A percentile compares a stretch with the other conserved stretches of the same genome.
phyloP scores from a whole-genome alignment of 1,140 invertebrate genomes.

The Drosophila eugracilis region DNA sequence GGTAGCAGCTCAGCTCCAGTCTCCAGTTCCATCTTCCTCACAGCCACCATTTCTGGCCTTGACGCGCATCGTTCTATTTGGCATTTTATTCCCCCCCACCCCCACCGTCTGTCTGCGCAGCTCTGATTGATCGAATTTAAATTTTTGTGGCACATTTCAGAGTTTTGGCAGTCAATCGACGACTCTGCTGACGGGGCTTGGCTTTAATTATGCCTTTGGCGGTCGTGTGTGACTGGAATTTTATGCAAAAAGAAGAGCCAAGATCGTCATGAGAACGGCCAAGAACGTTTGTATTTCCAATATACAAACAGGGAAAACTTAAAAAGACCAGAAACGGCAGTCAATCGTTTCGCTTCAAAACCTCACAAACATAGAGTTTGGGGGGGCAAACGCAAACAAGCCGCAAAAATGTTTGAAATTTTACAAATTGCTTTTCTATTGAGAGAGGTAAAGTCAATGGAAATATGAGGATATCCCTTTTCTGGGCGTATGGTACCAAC shows the following conservation, averaged over 20 bases:
- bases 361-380: constrained; percentile 12
- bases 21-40: constrained; percentile 20
- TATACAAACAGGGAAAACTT: constrained; percentile 14
- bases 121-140: constrained; percentile 78
- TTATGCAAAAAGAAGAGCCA: neutral
- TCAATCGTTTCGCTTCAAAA: constrained; percentile 30
- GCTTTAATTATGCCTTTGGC: constrained; percentile 54
- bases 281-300: neutral
- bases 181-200: constrained; percentile 44
- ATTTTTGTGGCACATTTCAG: constrained; percentile 78
- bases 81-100: constrained; percentile 21
- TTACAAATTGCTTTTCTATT: constrained; percentile 72
- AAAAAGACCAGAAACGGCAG: constrained; percentile 44
- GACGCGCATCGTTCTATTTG: constrained; percentile 15
- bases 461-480: constrained; percentile 56
- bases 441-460: constrained; percentile 43
- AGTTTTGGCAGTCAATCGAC: constrained; percentile 45
- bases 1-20: no score
- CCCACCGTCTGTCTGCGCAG: constrained; percentile 34
- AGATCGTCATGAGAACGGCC: neutral
- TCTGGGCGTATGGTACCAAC: constrained; percentile 55
- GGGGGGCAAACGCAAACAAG: constrained; percentile 50
- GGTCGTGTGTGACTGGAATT: neutral
- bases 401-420: constrained; percentile 70
- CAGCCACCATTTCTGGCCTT: constrained; percentile 54